Percentiles rank a stretch among this genome's conserved stretches.
phyloP scores from a whole-genome alignment of 2,797 vertebrate genomes.

The Acropternis orthonyx region DNA sequence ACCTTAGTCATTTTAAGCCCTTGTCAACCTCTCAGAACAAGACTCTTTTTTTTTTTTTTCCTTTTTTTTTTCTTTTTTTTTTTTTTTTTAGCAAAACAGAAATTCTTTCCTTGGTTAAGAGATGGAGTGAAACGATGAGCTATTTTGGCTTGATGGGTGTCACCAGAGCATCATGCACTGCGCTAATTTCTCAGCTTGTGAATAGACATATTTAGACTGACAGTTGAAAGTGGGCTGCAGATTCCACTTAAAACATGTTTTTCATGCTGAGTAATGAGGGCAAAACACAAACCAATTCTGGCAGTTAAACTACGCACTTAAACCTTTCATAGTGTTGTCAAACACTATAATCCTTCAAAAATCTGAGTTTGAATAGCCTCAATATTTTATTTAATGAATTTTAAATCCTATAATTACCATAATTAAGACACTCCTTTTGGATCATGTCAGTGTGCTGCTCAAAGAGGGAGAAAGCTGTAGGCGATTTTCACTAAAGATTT shows the following conservation, averaged over 20 bases:
- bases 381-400: conserved; percentile 58
- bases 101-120: not conserved
- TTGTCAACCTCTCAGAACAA: not conserved
- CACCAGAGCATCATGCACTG: conserved; percentile 31
- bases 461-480: conserved; percentile 48
- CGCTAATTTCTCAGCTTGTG: conserved; percentile 51
- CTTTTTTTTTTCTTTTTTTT: not conserved
- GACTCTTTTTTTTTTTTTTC: not conserved
- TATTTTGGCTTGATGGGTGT: conserved; percentile 47
- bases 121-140: not conserved
- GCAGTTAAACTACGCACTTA: conserved; percentile 71
- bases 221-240: conserved; percentile 68
- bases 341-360: conserved; percentile 64
- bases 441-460: conserved; percentile 45
- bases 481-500: conserved; percentile 47
- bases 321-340: conserved; percentile 76
- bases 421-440: conserved; percentile 68
- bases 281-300: conserved; percentile 73
- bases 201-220: conserved; percentile 69
- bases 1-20: not conserved
- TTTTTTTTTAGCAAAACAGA: not conserved
- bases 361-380: conserved; percentile 51
- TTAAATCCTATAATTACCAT: conserved; percentile 66
- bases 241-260: conserved; percentile 68
- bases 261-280: conserved; percentile 68